Conservation (phyloP, 2,888 invertebrate species). For the Ornithoptera priamus region DNA sequence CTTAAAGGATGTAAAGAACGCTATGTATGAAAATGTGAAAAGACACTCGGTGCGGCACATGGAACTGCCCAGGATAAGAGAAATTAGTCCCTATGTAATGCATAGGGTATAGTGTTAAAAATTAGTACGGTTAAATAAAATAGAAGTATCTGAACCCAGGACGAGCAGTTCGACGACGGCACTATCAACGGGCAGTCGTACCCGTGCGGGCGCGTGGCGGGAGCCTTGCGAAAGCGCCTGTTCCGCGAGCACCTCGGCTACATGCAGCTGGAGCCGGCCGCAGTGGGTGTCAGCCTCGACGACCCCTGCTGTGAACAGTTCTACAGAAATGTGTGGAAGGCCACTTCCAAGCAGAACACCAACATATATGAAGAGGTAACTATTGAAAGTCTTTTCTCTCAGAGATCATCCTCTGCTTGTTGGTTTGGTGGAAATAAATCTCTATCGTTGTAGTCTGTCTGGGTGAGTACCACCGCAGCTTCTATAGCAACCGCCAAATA, state of each 20-base stretch:
- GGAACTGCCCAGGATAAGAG: too few species aligned
- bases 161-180: constrained; percentile 89
- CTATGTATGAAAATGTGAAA: too few species aligned
- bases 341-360: constrained; percentile 90
- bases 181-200: constrained; percentile 90
- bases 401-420: background rate
- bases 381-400: background rate
- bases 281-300: constrained; percentile 81
- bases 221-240: constrained; percentile 89
- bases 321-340: constrained; percentile 91
- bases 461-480: too few species aligned
- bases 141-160: constrained; percentile 65
- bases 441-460: too few species aligned
- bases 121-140: background rate
- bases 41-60: too few species aligned
- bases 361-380: constrained; percentile 89
- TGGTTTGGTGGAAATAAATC: background rate
- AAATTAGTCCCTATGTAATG: too few species aligned
- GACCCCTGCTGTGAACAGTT: constrained; percentile 92
- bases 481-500: too few species aligned
- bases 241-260: constrained; percentile 95
- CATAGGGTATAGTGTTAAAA: too few species aligned
- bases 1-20: too few species aligned
- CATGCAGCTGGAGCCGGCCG: constrained; percentile 68
- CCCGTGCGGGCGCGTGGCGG: constrained; percentile 92